A percentile compares a stretch with the other conserved stretches of the same genome.
Evolutionary conservation across 2,888 invertebrate species (phyloP).

Genomic region (Plusia festucae): DNA sequence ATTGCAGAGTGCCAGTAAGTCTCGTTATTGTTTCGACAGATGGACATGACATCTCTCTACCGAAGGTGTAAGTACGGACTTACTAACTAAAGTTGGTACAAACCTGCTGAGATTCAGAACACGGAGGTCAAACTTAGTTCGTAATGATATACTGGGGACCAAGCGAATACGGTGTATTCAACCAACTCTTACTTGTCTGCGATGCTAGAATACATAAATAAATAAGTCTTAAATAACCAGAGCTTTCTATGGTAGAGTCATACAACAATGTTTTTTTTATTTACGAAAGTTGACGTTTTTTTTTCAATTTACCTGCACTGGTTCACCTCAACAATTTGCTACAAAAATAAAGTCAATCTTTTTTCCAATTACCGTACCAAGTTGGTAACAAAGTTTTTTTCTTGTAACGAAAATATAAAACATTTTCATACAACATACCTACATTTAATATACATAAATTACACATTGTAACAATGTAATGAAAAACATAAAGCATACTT

Average conservation of each 20-base stretch:
- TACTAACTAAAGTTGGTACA: background rate
- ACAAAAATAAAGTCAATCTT: slow-evolving; percentile 6
- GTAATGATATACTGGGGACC: background rate
- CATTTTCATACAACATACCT: slow-evolving; percentile 15
- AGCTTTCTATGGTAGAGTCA: background rate
- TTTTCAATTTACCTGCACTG: background rate
- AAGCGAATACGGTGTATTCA: background rate
- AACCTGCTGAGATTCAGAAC: background rate
- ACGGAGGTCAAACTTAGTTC: slow-evolving; percentile 4
- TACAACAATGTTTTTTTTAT: background rate
- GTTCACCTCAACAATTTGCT: slow-evolving; percentile 2
- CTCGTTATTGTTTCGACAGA: background rate
- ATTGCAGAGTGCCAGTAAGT: background rate
- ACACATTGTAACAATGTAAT: slow-evolving; percentile 9
- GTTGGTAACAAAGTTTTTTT: slow-evolving; percentile 12
- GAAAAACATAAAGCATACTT: slow-evolving; percentile 23
- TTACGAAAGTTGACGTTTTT: background rate
- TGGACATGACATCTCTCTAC: background rate
- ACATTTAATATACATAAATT: slow-evolving; percentile 27
- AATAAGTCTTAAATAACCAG: background rate
- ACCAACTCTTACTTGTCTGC: background rate
- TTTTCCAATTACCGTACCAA: slow-evolving; percentile 9
- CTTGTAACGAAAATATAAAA: slow-evolving; percentile 30
- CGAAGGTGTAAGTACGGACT: background rate
- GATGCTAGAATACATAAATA: background rate